Evolutionary conservation across 2,797 vertebrate species (phyloP).

Genomic region (Rhadinocentrus ornatus): DNA sequence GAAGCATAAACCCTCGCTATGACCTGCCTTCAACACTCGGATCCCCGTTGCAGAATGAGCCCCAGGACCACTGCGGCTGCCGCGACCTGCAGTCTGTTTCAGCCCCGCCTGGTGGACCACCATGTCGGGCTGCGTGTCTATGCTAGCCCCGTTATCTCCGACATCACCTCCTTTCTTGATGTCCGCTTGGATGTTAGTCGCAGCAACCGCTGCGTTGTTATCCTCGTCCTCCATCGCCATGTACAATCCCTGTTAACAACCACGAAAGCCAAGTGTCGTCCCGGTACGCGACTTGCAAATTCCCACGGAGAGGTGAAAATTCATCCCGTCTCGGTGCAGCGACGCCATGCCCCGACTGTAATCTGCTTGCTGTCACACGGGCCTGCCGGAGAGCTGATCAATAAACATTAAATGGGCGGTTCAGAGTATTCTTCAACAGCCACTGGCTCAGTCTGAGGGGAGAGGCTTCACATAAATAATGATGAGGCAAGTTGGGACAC

Average conservation of each 20-base stretch:
- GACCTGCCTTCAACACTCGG: conserved; percentile 85
- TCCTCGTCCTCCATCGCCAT: conserved; percentile 86
- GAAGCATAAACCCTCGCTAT: conserved; percentile 1
- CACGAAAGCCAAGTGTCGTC: conserved; percentile 49
- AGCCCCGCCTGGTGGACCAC: conserved; percentile 71
- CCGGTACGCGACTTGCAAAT: conserved; percentile 65
- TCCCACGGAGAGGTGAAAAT: conserved; percentile 74
- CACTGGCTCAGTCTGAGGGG: conserved; percentile 48
- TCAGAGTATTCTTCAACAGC: conserved; percentile 58
- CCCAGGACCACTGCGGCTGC: conserved; percentile 73
- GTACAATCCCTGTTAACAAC: conserved; percentile 45
- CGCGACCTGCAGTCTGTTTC: conserved; percentile 69
- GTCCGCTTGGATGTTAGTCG: conserved; percentile 61
- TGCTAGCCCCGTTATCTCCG: conserved; percentile 78
- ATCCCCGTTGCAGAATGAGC: conserved; percentile 80
- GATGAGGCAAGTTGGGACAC: conserved; percentile 2
- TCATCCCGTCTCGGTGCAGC: conserved; percentile 70
- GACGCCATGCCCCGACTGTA: conserved; percentile 81
- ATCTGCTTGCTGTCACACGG: conserved; percentile 72
- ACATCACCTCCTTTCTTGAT: conserved; percentile 72
- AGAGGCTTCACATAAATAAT: conserved; percentile 30
- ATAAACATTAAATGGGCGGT: conserved; percentile 81
- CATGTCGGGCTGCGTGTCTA: conserved; percentile 78
- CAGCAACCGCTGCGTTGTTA: conserved; percentile 47
- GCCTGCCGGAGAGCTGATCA: conserved; percentile 68